These are phyloP conservation scores for Tyto alba DNA, from an alignment of 2,113 vertebrate genomes.

Conservation along the genomic window DNA sequence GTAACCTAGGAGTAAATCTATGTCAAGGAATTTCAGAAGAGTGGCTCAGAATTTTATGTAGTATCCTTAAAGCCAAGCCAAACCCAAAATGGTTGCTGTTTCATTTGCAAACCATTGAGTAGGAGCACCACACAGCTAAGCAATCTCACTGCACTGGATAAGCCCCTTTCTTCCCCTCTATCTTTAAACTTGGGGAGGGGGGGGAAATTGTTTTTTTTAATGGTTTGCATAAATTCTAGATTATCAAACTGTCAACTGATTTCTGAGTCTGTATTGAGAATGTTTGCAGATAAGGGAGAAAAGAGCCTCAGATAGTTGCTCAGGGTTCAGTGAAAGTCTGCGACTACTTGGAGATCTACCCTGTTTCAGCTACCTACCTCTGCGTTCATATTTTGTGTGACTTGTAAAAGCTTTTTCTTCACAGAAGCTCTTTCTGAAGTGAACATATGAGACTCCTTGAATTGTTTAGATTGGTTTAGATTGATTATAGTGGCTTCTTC, in stretches of 20 bases:
- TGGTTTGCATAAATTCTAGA: neutral
- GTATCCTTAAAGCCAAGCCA: neutral
- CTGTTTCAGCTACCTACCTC: neutral
- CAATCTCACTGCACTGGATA: fast-evolving
- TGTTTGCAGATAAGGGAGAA: neutral
- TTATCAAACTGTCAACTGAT: neutral
- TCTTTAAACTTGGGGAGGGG: neutral
- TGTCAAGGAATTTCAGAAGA: neutral
- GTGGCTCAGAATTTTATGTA: neutral
- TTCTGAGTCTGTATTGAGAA: neutral
- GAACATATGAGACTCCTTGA: neutral
- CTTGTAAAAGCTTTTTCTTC: neutral
- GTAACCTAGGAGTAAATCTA: neutral
- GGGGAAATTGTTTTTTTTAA: neutral
- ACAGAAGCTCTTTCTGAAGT: neutral
- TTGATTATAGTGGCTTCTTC: neutral
- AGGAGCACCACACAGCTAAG: neutral
- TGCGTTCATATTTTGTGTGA: fast-evolving
- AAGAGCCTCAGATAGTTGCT: neutral
- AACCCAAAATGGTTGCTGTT: too few relatives aligned
- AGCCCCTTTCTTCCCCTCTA: neutral
- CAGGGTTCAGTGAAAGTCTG: neutral
- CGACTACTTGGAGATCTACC: neutral
- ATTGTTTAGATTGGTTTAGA: constrained; percentile 11
- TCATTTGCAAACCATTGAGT: neutral